Percentiles rank a stretch among this genome's conserved stretches.
Evolutionary conservation across 2,797 vertebrate genomes (phyloP).

Genomic region (Aerospiza tachiro): DNA sequence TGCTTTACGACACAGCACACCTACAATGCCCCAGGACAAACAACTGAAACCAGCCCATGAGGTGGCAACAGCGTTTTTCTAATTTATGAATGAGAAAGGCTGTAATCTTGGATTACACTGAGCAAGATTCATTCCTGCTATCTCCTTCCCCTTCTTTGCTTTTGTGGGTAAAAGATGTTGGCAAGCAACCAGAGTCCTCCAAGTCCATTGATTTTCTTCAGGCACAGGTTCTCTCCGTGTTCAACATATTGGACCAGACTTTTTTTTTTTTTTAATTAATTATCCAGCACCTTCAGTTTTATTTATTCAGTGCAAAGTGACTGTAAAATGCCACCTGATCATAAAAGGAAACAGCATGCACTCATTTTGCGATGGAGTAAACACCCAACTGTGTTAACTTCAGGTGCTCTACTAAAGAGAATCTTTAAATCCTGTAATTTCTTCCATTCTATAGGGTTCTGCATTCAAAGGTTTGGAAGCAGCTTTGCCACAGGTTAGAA

Average conservation of each 20-base stretch:
- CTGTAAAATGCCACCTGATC: conserved; percentile 33
- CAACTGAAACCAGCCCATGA: neutral
- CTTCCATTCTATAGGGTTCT: neutral
- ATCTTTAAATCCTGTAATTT: neutral
- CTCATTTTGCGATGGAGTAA: neutral
- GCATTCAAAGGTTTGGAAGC: neutral
- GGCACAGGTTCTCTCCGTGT: neutral
- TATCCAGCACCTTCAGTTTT: conserved; percentile 49
- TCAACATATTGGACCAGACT: conserved; percentile 19
- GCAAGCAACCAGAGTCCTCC: neutral
- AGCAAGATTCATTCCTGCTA: neutral
- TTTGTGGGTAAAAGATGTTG: neutral
- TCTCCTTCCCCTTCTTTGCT: neutral
- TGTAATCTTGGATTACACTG: neutral
- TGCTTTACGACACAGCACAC: neutral
- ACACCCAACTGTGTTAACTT: neutral
- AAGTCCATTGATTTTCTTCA: neutral
- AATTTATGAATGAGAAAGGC: neutral
- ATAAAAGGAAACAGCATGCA: neutral
- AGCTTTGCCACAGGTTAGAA: neutral
- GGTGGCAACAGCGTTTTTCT: neutral
- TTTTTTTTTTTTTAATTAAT: conserved; percentile 17
- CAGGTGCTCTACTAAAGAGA: neutral
- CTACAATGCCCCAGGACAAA: neutral
- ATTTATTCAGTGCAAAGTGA: conserved; percentile 52